A percentile compares a stretch with the other conserved stretches of the same genome.
phyloP scores from a whole-genome alignment of 1,140 invertebrate genomes.

The Leptestheria dahalacensis region DNA sequence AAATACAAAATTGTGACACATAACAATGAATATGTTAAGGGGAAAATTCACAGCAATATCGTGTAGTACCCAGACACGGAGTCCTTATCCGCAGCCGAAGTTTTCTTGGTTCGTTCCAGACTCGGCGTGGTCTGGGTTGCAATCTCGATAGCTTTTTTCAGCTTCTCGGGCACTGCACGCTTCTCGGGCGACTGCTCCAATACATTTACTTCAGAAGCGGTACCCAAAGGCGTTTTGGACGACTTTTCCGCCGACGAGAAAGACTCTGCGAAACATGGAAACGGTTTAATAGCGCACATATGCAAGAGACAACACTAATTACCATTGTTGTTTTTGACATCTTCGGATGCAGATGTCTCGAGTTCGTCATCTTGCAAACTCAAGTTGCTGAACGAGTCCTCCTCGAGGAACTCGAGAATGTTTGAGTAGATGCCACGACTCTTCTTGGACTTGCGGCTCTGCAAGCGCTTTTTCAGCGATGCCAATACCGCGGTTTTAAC shows the following conservation, averaged over 20 bases:
- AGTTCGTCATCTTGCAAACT: background rate
- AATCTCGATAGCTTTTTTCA: background rate
- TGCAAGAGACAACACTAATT: background rate
- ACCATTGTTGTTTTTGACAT: background rate
- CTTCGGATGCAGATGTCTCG: background rate
- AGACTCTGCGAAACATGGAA: too few relatives aligned
- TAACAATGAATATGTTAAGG: too few relatives aligned
- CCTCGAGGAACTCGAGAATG: background rate
- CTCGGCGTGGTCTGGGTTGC: slow-evolving; percentile 5
- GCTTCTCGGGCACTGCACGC: background rate
- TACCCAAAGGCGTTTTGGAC: too few relatives aligned
- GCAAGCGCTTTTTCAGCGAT: too few relatives aligned
- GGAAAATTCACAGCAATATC: too few relatives aligned
- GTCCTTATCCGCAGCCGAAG: too few relatives aligned
- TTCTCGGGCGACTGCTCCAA: background rate
- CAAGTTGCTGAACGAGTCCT: background rate
- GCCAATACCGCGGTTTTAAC: too few relatives aligned
- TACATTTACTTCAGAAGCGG: background rate
- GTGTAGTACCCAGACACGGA: too few relatives aligned
- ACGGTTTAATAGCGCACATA: background rate
- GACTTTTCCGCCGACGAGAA: too few relatives aligned
- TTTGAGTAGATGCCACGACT: too few relatives aligned
- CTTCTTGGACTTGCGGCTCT: too few relatives aligned
- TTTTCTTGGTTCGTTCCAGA: background rate
- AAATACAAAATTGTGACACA: too few relatives aligned